These are phyloP conservation scores for Sinhomidia bicolor DNA, from an alignment of 2,888 invertebrate genomes.

Conservation along the genomic window DNA sequence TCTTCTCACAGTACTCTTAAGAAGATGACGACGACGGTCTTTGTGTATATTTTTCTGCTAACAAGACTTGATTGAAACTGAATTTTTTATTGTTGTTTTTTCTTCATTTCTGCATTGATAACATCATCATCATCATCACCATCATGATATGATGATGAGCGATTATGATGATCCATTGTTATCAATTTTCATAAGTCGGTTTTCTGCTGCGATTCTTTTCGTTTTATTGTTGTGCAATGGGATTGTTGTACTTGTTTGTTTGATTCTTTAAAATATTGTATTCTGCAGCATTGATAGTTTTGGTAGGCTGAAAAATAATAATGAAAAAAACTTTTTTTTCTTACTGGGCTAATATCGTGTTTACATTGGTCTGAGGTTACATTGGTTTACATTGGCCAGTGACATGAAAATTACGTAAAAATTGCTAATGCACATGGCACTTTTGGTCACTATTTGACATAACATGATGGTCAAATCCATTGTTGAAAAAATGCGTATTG, in stretches of 20 bases:
- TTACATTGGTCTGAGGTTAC: constrained; percentile 38
- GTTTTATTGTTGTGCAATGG: constrained; percentile 22
- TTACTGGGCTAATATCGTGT: constrained; percentile 43
- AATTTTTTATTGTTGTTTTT: constrained; percentile 1
- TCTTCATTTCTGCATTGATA: not conserved
- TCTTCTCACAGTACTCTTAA: constrained; percentile 31
- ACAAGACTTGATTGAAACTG: too few species aligned
- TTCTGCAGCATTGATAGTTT: not conserved
- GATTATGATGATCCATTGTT: constrained; percentile 13
- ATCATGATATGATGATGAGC: not conserved
- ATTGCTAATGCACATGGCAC: not conserved
- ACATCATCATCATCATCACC: too few species aligned
- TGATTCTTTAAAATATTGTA: not conserved
- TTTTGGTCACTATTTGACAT: not conserved
- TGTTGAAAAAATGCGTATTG: not conserved
- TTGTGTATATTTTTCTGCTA: not conserved
- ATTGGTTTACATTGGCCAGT: not conserved
- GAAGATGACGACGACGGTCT: not conserved
- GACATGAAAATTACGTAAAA: constrained; percentile 34
- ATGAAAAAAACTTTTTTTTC: not conserved
- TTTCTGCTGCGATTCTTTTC: not conserved
- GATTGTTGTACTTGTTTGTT: not conserved
- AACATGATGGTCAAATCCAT: not conserved
- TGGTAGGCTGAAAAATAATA: not conserved
- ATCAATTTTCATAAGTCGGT: not conserved